Percentiles rank a stretch among this genome's conserved stretches.
Evolutionary conservation across 1,140 invertebrate species (phyloP).

Genomic region (Pectinophora gossypiella): DNA sequence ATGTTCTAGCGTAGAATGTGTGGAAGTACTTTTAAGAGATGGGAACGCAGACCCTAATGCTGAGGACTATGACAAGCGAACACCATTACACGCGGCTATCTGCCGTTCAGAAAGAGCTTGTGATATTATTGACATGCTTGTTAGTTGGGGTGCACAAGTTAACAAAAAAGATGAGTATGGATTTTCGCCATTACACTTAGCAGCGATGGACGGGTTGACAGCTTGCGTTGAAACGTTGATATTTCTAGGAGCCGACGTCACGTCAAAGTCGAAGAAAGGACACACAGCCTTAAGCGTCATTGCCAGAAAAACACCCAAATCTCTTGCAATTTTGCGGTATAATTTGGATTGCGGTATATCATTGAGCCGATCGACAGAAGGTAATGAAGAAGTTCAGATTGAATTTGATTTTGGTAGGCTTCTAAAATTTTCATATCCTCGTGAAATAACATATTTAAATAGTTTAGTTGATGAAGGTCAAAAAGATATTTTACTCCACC

Average conservation of each 20-base stretch:
- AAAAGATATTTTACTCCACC: slow-evolving; percentile 79
- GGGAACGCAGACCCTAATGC: slow-evolving; percentile 76
- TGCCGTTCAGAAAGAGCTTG: slow-evolving; percentile 70
- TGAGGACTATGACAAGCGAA: slow-evolving; percentile 75
- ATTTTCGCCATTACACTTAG: slow-evolving; percentile 82
- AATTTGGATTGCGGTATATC: slow-evolving; percentile 77
- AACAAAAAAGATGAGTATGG: slow-evolving; percentile 80
- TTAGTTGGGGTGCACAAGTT: slow-evolving; percentile 74
- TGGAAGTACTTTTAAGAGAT: slow-evolving; percentile 73
- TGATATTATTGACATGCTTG: slow-evolving; percentile 75
- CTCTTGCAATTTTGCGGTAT: slow-evolving; percentile 74
- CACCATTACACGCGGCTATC: slow-evolving; percentile 78
- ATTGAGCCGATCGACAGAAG: slow-evolving; percentile 71
- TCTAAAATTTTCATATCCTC: slow-evolving; percentile 76
- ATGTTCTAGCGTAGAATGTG: slow-evolving; percentile 74
- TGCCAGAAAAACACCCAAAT: slow-evolving; percentile 77
- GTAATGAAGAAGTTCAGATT: slow-evolving; percentile 78
- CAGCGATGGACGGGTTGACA: slow-evolving; percentile 79
- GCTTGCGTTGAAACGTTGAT: slow-evolving; percentile 79
- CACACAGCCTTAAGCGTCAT: slow-evolving; percentile 79
- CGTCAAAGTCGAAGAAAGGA: slow-evolving; percentile 77
- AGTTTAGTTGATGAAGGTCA: slow-evolving; percentile 78
- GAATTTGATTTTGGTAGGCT: slow-evolving; percentile 77
- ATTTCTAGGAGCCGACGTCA: slow-evolving; percentile 80
- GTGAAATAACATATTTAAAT: slow-evolving; percentile 78